phyloP scores from a whole-genome alignment of 92 coral and sea anemone species.

The Nematostella vectensis region DNA sequence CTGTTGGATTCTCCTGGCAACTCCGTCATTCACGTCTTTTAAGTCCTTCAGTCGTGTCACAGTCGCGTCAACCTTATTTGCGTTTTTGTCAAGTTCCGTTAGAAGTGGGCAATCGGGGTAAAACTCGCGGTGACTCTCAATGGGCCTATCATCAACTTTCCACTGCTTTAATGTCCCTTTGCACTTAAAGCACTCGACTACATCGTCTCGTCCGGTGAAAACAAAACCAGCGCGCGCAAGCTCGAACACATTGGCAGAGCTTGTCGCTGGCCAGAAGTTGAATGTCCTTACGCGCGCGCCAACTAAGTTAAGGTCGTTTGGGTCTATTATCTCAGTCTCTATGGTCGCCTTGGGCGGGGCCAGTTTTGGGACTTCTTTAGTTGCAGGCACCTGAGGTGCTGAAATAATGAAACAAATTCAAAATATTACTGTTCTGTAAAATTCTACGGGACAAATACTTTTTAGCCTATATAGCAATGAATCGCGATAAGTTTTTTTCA shows the following conservation, averaged over 20 bases:
- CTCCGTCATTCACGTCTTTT: conserved; percentile 63
- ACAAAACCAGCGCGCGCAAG: conserved; percentile 96
- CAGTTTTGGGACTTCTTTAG: conserved; percentile 27
- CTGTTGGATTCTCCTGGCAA: conserved; percentile 66
- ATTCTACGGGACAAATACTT: no score
- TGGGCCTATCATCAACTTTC: conserved; percentile 83
- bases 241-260: conserved; percentile 91
- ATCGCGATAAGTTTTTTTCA: no score
- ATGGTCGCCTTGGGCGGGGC: conserved; percentile 22
- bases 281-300: conserved; percentile 84
- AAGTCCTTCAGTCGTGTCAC: conserved; percentile 72
- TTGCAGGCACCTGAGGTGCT: conserved; percentile 46
- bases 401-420: conserved; percentile 39
- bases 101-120: conserved; percentile 88
- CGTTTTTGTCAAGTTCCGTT: conserved; percentile 37
- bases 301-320: conserved; percentile 47
- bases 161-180: conserved; percentile 94
- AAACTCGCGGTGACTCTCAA: conserved; percentile 75
- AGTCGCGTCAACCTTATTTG: conserved; percentile 43
- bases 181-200: conserved; percentile 92
- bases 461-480: no score
- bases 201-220: conserved; percentile 93
- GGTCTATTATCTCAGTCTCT: conserved; percentile 24
- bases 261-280: conserved; percentile 91
- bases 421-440: neutral